A percentile compares a stretch with the other conserved stretches of the same genome.
These are phyloP conservation scores for Labeo calbasu DNA, from an alignment of 2,797 vertebrate species.

Conservation along the genomic window DNA sequence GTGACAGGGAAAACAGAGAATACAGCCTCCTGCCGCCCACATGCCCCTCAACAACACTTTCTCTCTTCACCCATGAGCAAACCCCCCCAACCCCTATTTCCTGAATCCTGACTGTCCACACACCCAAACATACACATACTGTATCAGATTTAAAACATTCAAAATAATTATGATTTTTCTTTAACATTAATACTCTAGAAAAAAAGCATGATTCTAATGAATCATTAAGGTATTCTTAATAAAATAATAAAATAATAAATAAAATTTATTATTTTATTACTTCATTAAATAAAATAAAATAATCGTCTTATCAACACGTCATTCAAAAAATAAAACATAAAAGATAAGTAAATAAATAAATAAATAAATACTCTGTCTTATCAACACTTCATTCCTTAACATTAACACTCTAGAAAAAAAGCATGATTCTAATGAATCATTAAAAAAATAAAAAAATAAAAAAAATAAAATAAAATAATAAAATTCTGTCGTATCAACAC, in stretches of 20 bases:
- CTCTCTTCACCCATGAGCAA: slow-evolving; percentile 20
- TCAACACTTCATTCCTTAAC: too few species aligned
- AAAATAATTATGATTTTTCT: not conserved
- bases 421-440: too few species aligned
- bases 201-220: not conserved
- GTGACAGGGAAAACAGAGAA: slow-evolving; percentile 45
- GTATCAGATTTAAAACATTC: not conserved
- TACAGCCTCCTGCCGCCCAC: slow-evolving; percentile 25
- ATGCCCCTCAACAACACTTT: slow-evolving; percentile 25
- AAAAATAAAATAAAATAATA: too few species aligned
- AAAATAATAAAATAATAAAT: not conserved
- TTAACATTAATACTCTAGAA: not conserved
- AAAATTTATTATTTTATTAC: too few species aligned
- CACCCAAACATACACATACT: slow-evolving; percentile 1
- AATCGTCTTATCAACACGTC: too few species aligned
- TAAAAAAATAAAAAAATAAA: too few species aligned
- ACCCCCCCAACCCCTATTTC: not conserved
- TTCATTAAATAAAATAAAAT: too few species aligned
- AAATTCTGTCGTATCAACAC: too few species aligned
- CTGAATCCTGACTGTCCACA: slow-evolving; percentile 4
- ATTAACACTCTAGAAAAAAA: too few species aligned
- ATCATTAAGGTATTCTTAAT: not conserved
- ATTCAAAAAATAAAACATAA: too few species aligned
- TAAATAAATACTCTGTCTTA: too few species aligned
- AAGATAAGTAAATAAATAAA: too few species aligned